Evolutionary conservation across 2,113 vertebrate species (phyloP).

Genomic region (Nicator chloris): DNA sequence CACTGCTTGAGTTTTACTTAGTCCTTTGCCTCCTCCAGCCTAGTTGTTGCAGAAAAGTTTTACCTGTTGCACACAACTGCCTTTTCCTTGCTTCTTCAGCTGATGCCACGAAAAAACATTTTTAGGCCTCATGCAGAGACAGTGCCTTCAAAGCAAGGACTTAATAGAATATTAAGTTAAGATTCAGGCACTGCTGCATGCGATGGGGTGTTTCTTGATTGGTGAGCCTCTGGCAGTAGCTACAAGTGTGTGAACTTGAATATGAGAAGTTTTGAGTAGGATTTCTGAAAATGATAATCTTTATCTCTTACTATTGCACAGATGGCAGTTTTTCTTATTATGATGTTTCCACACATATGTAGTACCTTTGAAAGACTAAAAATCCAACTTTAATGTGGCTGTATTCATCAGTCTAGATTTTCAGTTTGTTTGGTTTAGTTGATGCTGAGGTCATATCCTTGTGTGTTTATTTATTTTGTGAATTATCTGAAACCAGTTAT

Average conservation of each 20-base stretch:
- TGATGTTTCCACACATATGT: not conserved
- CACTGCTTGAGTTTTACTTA: not conserved
- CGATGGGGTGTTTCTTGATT: not conserved
- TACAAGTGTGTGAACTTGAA: not conserved
- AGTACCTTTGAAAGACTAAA: not conserved
- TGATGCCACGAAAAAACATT: not conserved
- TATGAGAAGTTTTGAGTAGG: not conserved
- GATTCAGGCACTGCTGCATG: not conserved
- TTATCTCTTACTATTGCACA: not conserved
- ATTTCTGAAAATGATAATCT: not conserved
- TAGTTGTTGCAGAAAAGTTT: not conserved
- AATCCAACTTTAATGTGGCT: not conserved
- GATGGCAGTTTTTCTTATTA: not conserved
- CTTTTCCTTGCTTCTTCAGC: not conserved
- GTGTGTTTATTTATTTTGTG: not conserved
- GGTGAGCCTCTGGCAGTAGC: not conserved
- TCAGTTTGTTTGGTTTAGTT: not conserved
- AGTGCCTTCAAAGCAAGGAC: not conserved
- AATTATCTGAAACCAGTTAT: not conserved
- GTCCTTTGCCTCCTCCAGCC: not conserved
- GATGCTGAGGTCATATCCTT: not conserved
- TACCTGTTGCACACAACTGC: not conserved
- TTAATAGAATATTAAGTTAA: not conserved
- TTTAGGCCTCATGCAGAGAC: not conserved
- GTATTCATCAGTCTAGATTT: not conserved